Base-by-base conservation (phyloP, 1,140 invertebrate species). In the Bombus impatiens region DNA sequence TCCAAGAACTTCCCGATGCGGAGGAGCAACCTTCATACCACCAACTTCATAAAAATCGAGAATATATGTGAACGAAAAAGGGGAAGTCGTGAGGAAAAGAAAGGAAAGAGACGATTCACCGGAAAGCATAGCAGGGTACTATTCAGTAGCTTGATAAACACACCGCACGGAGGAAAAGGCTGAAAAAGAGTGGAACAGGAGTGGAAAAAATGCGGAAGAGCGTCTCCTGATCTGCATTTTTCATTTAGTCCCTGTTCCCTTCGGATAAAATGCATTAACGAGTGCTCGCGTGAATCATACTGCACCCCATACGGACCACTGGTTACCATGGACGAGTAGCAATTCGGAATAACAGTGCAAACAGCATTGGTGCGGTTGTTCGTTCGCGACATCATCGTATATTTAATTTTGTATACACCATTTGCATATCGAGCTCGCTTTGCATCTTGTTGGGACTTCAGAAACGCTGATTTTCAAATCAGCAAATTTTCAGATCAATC, bases 161-260 rank as follows among this genome's bases (percentile, higher is more conserved):
- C 68, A 37, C 37, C 25, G 37, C 68, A 25, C 37, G 5, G 25
- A 40, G 37, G 0, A 28, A 70, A 40, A 28, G 68, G 25, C 37
- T 28, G 70, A 3, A 9, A 42, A 72, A 42, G 28, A n/a, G 68
- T 22, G 35, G 35, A 70, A 40, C 22, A 40, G 9, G 40, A 40
- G 40, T 42, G 70, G 22, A 6, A 71, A 35, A 35, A 68, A 8
- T 8, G 28, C 37, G 70, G 4, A n/a, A 10, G 70, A 42, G 37
- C 70, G 40, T 42, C 37, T 72, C 70, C 70, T 72, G 70, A 72
- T 72, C 42, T 72, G 70, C 70, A 72, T 72, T 42, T 72, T 72
- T 72, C 70, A 42, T 72, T 42, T 42, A 42, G 3, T 28, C 68
- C 37, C 22, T 12, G 40, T n/a, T 15, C 70, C 25, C 40, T 18